Base-by-base conservation (phyloP, 2,888 invertebrate genomes). In the Microctonus aethiopoides region DNA sequence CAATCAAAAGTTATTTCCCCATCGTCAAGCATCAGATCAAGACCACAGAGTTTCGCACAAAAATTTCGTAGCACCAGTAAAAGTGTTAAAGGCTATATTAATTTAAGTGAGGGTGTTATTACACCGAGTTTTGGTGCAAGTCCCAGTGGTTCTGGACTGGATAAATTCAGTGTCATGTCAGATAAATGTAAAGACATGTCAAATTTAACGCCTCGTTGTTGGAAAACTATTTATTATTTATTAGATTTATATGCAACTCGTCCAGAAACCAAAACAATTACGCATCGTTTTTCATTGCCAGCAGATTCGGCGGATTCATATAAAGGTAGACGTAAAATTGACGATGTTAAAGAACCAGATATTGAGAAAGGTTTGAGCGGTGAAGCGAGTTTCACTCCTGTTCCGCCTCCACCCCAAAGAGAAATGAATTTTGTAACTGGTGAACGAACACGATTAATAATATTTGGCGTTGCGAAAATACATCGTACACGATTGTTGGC, bases 261-360 rank as follows among this genome's bases (percentile, higher is more conserved):
- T 92, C 97, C 98, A 0, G 97, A 97, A 83, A 95, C 96, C 0
- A 97, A 97, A 87, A 97, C 96, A 0, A 94, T 97, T 56, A 92
- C 93, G 34, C 94, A 94, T 85, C 89, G 93, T 89, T 92, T 93
- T 82, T 94, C 93, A 0, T 90, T 93, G 75, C 91, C 91, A 5
- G 90, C 90, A 2, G 94, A 94, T 75, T 88, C 91, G 9, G 91
- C 91, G 0, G 95, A 93, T 68, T 91, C 92, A 72, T 91, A 90
- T 79, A 93, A 93, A 80, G 87, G 88, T 52, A 87, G 85, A 41
- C 52, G 72, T 7, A 91, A 91, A 76, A 89, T 89, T 77, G 91
- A 91, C 1, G 90, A 91, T 77, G 87, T 88, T 6, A 90, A 90
- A 77, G 89, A 89, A 11, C 89, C 89, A 52, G 91, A 92, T 80